Evolutionary conservation across 2,113 vertebrate genomes (phyloP).

Genomic region (Platysteira castanea): DNA sequence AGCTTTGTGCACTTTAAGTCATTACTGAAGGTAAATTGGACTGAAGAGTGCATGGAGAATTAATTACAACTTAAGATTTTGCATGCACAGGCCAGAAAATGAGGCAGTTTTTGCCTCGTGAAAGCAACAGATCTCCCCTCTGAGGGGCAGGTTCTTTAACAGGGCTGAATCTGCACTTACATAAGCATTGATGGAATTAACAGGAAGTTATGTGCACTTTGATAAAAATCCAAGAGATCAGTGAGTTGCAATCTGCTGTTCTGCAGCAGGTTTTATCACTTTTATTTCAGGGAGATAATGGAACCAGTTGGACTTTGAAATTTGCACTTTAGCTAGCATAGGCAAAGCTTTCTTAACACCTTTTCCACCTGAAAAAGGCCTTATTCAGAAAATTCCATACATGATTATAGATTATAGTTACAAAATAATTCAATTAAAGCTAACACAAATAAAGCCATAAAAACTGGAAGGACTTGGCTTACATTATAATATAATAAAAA

Average conservation of each 20-base stretch:
- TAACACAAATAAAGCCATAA: not conserved
- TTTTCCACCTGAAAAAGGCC: not conserved
- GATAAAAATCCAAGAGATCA: not conserved
- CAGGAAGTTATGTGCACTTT: not conserved
- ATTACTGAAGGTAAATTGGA: not conserved
- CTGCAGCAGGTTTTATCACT: not conserved
- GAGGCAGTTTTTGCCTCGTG: not conserved
- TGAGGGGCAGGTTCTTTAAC: not conserved
- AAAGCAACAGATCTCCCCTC: not conserved
- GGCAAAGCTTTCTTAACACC: not conserved
- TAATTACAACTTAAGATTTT: not conserved
- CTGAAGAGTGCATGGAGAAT: not conserved
- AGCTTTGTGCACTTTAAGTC: not conserved
- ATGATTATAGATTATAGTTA: not conserved
- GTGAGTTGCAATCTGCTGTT: not conserved
- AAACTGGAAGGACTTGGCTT: not conserved
- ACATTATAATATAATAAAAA: not conserved
- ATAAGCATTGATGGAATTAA: not conserved
- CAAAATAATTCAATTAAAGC: not conserved
- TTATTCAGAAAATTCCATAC: not conserved
- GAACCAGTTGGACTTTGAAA: not conserved
- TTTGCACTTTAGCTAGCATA: not conserved
- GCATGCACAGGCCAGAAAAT: not conserved
- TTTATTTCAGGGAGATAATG: not conserved
- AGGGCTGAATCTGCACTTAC: not conserved